phyloP scores from a whole-genome alignment of 2,113 vertebrate genomes.

The Pseudopodoces humilis region DNA sequence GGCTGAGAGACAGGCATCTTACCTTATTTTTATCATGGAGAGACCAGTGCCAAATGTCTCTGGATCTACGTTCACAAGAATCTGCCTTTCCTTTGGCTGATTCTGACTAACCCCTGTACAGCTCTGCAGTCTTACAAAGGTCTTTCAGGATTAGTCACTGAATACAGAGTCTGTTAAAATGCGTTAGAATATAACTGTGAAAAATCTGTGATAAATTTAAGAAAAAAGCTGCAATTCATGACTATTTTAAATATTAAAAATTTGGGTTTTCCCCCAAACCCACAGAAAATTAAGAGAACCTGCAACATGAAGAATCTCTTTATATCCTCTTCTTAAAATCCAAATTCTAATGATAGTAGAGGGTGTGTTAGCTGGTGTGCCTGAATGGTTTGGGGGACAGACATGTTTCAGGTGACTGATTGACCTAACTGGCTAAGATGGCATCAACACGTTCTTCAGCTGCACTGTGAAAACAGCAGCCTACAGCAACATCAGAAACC shows the following conservation, averaged over 20 bases:
- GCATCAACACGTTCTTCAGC: not conserved
- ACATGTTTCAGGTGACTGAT: not conserved
- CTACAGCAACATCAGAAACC: not conserved
- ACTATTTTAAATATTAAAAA: not conserved
- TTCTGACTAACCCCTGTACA: not conserved
- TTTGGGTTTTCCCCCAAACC: accelerated
- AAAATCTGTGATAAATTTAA: not conserved
- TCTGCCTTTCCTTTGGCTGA: not conserved
- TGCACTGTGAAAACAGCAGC: not conserved
- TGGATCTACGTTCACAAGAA: not conserved
- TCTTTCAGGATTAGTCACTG: not conserved
- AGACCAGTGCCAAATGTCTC: not conserved
- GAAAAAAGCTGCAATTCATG: not conserved
- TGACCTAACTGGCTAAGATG: not conserved
- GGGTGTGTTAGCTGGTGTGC: not conserved
- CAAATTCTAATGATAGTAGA: not conserved
- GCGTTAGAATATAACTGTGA: not conserved
- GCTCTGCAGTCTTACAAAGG: not conserved
- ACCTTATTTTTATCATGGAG: not conserved
- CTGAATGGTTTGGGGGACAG: not conserved
- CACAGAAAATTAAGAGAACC: not conserved
- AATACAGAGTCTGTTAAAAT: not conserved
- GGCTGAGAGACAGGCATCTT: not conserved
- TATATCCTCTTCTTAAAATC: not conserved
- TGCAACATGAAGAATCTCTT: not conserved